These are phyloP conservation scores for Sepioteuthis lessoniana DNA, from an alignment of 2,888 invertebrate genomes.

Conservation along the genomic window DNA sequence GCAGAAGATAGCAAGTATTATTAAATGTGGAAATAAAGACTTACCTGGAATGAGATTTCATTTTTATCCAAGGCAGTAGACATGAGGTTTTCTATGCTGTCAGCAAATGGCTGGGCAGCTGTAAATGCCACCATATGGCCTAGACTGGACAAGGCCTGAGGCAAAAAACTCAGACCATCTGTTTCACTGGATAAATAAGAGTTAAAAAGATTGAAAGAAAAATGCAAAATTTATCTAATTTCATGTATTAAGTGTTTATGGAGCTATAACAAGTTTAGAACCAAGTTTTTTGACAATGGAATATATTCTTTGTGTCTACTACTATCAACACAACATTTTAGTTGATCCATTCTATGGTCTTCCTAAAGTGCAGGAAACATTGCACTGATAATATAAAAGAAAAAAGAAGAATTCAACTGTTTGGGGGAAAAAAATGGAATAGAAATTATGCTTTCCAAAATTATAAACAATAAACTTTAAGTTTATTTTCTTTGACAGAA, in stretches of 20 bases:
- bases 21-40: slow-evolving; percentile 61
- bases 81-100: slow-evolving; percentile 64
- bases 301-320: too few relatives aligned
- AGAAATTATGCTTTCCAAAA: too few relatives aligned
- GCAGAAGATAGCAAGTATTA: too few relatives aligned
- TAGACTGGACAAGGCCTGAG: slow-evolving; percentile 40
- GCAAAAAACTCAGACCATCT: slow-evolving; percentile 60
- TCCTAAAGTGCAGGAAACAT: too few relatives aligned
- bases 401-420: too few relatives aligned
- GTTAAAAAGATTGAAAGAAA: neutral
- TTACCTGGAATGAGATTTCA: slow-evolving; percentile 81
- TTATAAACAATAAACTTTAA: too few relatives aligned
- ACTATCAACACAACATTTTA: too few relatives aligned
- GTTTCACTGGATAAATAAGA: slow-evolving; percentile 55
- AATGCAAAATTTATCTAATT: neutral
- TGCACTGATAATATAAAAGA: too few relatives aligned
- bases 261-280: neutral
- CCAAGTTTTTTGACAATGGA: too few relatives aligned
- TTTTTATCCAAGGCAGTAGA: slow-evolving; percentile 81
- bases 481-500: too few relatives aligned
- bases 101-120: slow-evolving; percentile 58
- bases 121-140: neutral
- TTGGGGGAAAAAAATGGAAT: too few relatives aligned
- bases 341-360: too few relatives aligned
- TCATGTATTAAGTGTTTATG: neutral